Evolutionary conservation across 2,113 vertebrate species (phyloP), one percentile per base, ranked within the genome.

Genomic region (Geococcyx californianus): DNA sequence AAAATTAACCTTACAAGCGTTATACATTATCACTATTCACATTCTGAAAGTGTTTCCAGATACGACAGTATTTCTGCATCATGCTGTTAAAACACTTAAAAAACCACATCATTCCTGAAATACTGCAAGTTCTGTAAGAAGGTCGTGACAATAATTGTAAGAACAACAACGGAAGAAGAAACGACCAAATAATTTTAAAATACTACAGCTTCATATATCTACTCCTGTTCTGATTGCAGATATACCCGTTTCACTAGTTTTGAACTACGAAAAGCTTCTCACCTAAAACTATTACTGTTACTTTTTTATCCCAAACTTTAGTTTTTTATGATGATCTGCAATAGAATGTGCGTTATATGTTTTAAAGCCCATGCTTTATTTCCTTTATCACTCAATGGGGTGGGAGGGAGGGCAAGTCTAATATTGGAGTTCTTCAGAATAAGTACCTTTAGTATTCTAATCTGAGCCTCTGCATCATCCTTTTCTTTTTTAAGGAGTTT

Each of bases 361-460:
- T 95, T 95, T 78, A 94, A 97, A 89, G 66, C 59, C 63, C 60
- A 77, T 2, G 25, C 20, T 90, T 96, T 95, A 93, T 75, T 86
- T 92, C 67, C 33, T 95, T 93, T 68, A 82, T 59, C 40, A 91
- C 49, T 75, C 72, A 91, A 33, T 5, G 84, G 55, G 60, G 84
- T 45, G 14, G 14, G 5, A 6, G 68, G 25, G 25, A 7, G 25
- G 26, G 4, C 52, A 79, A 59, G 33, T 75, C 40, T 84, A 78
- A 90, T 74, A 94, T 26, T 83, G 74, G 54, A 96, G 79, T 72
- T 94, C 93, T 82, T 79, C 78, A 80, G 54, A 62, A 5, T 44
- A 67, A 81, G 49, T 98, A 99, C 99, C 99, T 99, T 98, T 49
- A 99, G 85, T 29, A 98, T 97, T 93, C 66, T 97, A 90, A 99